phyloP scores from a whole-genome alignment of 1,140 invertebrate genomes.

The Cyclina sinensis region DNA sequence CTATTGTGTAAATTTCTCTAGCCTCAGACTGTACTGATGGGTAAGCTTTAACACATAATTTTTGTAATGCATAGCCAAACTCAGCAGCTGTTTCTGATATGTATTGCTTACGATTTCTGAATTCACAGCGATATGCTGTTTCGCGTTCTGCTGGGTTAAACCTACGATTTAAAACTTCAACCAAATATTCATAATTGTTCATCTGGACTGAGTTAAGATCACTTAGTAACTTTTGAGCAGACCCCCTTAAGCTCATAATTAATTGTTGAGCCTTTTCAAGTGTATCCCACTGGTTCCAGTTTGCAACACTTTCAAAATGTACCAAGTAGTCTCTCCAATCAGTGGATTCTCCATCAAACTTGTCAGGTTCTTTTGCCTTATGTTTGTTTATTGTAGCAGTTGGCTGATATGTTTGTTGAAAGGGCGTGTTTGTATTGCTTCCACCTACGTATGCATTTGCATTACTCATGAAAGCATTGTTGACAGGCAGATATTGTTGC shows the following conservation, averaged over 20 bases:
- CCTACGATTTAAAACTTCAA: constrained; percentile 1
- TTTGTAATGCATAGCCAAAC: constrained; percentile 56
- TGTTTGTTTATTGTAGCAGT: background rate
- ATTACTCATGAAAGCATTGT: background rate
- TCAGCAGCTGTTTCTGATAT: constrained; percentile 39
- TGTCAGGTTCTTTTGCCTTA: constrained; percentile 49
- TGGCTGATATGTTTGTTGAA: too few relatives aligned
- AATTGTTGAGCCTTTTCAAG: constrained; percentile 68
- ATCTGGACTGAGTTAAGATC: constrained; percentile 14
- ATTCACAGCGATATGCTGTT: constrained; percentile 61
- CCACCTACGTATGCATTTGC: too few relatives aligned
- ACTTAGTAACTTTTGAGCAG: constrained; percentile 46
- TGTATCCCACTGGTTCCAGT: constrained; percentile 45
- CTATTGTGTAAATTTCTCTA: constrained; percentile 46
- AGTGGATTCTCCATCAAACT: constrained; percentile 46
- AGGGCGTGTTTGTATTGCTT: too few relatives aligned
- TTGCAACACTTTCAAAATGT: constrained; percentile 57
- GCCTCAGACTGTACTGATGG: constrained; percentile 34
- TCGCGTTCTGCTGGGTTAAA: constrained; percentile 61
- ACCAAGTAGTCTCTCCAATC: constrained; percentile 42
- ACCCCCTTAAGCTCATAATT: constrained; percentile 47
- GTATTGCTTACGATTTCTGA: constrained; percentile 19
- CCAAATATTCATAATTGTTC: background rate
- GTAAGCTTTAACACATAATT: constrained; percentile 39
- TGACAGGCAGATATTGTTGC: background rate